Evolutionary conservation across 2,797 vertebrate species (phyloP).

Genomic region (Mormyrus hasselquistii): DNA sequence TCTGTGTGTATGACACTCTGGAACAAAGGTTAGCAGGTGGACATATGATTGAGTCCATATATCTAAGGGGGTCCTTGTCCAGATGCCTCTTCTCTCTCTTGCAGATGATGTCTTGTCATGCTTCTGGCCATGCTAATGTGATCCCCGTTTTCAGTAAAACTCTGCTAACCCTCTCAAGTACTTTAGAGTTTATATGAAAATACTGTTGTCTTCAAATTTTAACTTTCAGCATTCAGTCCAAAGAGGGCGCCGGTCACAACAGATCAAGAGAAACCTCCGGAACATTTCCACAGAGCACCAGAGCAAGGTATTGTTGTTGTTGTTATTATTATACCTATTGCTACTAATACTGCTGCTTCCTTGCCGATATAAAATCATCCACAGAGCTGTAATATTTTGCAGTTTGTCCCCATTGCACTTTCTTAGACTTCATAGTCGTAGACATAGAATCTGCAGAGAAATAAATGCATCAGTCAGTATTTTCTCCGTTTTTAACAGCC

Average conservation of each 20-base stretch:
- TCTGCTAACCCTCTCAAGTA: not conserved
- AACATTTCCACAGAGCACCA: slow-evolving; percentile 7
- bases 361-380: not conserved
- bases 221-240: slow-evolving; percentile 42
- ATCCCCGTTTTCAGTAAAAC: not conserved
- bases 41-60: not conserved
- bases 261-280: slow-evolving; percentile 16
- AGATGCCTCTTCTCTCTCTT: not conserved
- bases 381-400: not conserved
- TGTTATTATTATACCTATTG: not conserved
- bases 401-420: not conserved
- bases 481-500: not conserved
- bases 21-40: not conserved
- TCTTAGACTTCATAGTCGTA: not conserved
- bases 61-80: not conserved
- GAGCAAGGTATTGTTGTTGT: slow-evolving; percentile 1
- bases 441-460: not conserved
- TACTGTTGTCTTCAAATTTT: not conserved
- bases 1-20: not conserved
- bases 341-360: not conserved
- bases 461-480: not conserved
- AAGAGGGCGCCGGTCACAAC: slow-evolving; percentile 28
- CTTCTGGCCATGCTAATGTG: not conserved
- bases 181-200: not conserved
- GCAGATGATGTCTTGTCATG: not conserved